These are phyloP conservation scores for Micropoecilia bifurca DNA, from an alignment of 2,797 vertebrate genomes.

Conservation along the genomic window DNA sequence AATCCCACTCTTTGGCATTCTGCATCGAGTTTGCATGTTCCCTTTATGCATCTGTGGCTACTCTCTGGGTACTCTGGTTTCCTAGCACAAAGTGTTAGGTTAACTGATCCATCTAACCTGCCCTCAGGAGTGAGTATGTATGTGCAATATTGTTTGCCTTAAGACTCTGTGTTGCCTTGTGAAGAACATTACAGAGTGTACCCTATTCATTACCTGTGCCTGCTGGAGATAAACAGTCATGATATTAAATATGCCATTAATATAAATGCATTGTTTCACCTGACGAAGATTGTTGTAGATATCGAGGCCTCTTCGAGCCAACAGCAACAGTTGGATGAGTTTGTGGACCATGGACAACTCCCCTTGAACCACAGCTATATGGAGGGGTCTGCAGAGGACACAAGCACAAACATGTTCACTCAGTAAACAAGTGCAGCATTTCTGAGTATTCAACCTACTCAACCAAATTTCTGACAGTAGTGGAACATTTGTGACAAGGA, in stretches of 20 bases:
- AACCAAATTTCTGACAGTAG: background rate
- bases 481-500: background rate
- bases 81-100: background rate
- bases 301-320: conserved; percentile 78
- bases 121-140: background rate
- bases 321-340: conserved; percentile 78
- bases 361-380: conserved; percentile 89
- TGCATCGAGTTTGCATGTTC: background rate
- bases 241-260: conserved; percentile 1
- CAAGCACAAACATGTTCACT: conserved; percentile 15
- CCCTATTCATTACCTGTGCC: background rate
- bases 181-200: background rate
- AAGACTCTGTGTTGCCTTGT: background rate
- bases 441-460: background rate
- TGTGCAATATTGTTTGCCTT: background rate
- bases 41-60: background rate
- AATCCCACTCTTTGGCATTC: background rate
- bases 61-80: background rate
- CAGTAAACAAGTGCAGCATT: conserved; percentile 12
- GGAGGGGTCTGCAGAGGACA: conserved; percentile 83
- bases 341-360: conserved; percentile 66
- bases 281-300: conserved; percentile 90
- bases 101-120: background rate
- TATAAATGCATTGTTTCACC: conserved; percentile 72
- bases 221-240: background rate